These are phyloP conservation scores for Chelidonichthys spinosus DNA, from an alignment of 2,797 vertebrate species.

Conservation along the genomic window DNA sequence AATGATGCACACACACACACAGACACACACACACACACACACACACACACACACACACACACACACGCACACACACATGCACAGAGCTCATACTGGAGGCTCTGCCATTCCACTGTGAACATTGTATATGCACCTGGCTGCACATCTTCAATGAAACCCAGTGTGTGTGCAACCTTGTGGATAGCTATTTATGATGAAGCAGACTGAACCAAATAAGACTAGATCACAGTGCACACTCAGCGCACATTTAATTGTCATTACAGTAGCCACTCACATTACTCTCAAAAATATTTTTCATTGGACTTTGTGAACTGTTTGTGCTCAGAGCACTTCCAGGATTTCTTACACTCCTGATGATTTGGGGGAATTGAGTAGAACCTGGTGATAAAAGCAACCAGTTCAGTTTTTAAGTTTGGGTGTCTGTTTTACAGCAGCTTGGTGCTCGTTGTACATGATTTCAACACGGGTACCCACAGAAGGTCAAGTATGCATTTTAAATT, in stretches of 20 bases:
- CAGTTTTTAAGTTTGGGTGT: too few species aligned
- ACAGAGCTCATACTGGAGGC: not conserved
- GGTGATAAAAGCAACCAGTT: constrained; percentile 5
- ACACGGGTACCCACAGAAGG: not conserved
- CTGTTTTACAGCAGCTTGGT: constrained; percentile 2
- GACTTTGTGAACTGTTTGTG: not conserved
- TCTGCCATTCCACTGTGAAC: not conserved
- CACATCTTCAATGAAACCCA: not conserved
- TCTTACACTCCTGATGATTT: constrained; percentile 11
- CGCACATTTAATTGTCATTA: too few species aligned
- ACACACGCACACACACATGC: not conserved
- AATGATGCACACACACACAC: too few species aligned
- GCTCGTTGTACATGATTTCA: constrained; percentile 11
- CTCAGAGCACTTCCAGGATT: not conserved
- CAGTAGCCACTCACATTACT: too few species aligned
- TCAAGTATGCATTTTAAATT: constrained; percentile 12
- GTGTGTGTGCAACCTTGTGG: not conserved
- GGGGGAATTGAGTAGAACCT: not conserved
- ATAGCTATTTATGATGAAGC: not conserved
- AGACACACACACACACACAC: too few species aligned
- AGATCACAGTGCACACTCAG: not conserved
- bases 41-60: too few species aligned
- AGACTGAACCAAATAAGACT: not conserved
- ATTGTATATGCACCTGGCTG: not conserved
- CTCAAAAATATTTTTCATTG: not conserved